phyloP scores from a whole-genome alignment of 2,797 vertebrate species.

The Otolemur crassicaudatus region DNA sequence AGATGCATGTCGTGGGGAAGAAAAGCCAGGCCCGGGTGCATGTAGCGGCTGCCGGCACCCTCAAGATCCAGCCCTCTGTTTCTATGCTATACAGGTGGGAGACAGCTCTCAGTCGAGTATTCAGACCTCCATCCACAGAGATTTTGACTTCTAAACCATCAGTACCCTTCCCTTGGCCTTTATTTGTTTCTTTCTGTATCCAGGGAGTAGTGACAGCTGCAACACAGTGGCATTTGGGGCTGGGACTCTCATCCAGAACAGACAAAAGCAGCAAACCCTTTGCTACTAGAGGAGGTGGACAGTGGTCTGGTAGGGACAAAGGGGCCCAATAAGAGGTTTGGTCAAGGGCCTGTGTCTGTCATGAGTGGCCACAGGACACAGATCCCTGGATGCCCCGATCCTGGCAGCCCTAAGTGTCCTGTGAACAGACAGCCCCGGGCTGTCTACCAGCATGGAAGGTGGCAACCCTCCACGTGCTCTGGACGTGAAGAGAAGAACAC shows the following conservation, averaged over 20 bases:
- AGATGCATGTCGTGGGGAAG: not conserved
- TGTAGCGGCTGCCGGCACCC: not conserved
- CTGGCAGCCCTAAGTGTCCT: not conserved
- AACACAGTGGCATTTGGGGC: constrained; percentile 52
- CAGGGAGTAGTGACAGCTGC: constrained; percentile 81
- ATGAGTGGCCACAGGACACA: rapidly evolving
- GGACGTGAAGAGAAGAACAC: not conserved
- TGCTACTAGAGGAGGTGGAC: not conserved
- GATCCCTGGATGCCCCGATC: not conserved
- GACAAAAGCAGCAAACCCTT: not conserved
- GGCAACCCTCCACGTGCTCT: not conserved
- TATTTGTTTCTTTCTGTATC: constrained; percentile 79
- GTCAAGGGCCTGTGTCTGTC: not conserved
- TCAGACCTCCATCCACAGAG: not conserved
- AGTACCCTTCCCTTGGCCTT: constrained; percentile 31
- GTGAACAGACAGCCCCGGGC: not conserved
- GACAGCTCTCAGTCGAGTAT: not conserved
- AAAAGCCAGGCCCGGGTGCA: not conserved
- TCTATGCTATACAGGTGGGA: not conserved
- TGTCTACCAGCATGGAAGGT: not conserved
- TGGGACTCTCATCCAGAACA: constrained; percentile 62
- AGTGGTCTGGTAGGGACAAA: not conserved
- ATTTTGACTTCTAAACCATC: not conserved
- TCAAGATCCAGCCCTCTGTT: rapidly evolving
- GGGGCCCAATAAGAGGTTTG: not conserved